Conservation (phyloP, 2,113 vertebrate species). For the Oryzias woworae region DNA sequence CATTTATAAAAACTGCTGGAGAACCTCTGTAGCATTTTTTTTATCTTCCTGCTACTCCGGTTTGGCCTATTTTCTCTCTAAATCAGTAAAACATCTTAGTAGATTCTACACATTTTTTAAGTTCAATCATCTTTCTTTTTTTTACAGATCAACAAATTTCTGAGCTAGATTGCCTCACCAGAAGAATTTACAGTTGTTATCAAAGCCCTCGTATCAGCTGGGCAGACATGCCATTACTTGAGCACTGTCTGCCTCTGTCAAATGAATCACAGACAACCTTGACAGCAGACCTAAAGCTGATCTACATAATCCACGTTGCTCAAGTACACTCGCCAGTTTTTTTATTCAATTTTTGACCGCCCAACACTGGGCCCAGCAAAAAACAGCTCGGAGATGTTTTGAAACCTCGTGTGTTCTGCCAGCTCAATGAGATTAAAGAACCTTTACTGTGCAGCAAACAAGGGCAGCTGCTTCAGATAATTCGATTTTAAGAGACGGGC, state of each 20-base stretch:
- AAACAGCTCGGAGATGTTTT: constrained; percentile 39
- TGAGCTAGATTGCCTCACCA: constrained; percentile 37
- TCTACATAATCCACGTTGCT: constrained; percentile 31
- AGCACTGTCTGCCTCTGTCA: constrained; percentile 9
- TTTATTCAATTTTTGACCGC: constrained; percentile 47
- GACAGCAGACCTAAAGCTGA: constrained; percentile 16
- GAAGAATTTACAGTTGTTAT: constrained; percentile 10
- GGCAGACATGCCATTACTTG: constrained; percentile 4
- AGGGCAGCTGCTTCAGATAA: constrained; percentile 77
- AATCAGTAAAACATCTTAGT: constrained; percentile 2
- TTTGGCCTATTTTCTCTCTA: too few relatives aligned
- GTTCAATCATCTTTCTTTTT: background rate
- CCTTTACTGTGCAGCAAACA: constrained; percentile 71
- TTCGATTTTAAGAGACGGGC: constrained; percentile 53
- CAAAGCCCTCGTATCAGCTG: too few relatives aligned
- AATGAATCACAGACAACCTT: constrained; percentile 13
- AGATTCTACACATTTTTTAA: constrained; percentile 1
- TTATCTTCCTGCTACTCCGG: background rate
- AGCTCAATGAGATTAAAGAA: constrained; percentile 44
- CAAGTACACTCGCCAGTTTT: constrained; percentile 11
- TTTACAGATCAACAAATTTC: constrained; percentile 6
- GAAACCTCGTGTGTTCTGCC: constrained; percentile 29
- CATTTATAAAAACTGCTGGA: too few relatives aligned
- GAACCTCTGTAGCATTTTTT: background rate
- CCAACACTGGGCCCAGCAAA: constrained; percentile 16